These are phyloP conservation scores for Globicephala melas DNA, from an alignment of 2,113 vertebrate species.

Conservation along the genomic window DNA sequence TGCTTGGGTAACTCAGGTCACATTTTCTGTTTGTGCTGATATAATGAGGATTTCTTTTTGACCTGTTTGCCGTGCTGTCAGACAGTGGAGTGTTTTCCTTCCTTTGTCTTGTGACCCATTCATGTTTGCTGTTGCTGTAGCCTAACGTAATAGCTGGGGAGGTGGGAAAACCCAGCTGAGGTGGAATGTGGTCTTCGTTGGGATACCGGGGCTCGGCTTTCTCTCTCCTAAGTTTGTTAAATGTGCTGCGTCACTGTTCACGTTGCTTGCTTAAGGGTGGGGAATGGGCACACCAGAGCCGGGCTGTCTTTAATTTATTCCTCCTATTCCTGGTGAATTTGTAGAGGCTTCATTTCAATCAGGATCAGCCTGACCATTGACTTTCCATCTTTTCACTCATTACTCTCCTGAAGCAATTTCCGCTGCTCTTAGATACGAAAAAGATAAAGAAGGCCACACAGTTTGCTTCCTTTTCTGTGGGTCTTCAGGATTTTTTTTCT, in stretches of 20 bases:
- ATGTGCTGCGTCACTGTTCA: not conserved
- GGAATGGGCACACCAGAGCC: not conserved
- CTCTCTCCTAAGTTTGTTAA: not conserved
- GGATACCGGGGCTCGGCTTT: not conserved
- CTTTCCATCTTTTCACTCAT: not conserved
- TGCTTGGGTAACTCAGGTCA: not conserved
- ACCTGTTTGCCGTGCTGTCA: not conserved
- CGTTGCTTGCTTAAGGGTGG: not conserved
- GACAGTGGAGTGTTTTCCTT: not conserved
- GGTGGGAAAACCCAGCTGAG: not conserved
- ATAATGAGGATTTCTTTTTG: not conserved
- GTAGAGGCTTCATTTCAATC: not conserved
- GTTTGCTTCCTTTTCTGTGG: not conserved
- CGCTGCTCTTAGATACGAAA: not conserved
- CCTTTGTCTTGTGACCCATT: not conserved
- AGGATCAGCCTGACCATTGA: not conserved
- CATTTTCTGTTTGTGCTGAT: not conserved
- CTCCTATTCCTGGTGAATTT: not conserved
- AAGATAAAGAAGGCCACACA: not conserved
- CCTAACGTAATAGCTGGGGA: not conserved
- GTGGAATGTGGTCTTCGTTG: not conserved
- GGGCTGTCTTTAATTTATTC: not conserved
- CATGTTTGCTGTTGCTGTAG: not conserved
- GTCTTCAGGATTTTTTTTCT: not conserved
- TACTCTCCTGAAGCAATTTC: not conserved